Evolutionary conservation across 2,797 vertebrate genomes (phyloP), one percentile per base, ranked within the genome.

Genomic region (Syncerus caffer): DNA sequence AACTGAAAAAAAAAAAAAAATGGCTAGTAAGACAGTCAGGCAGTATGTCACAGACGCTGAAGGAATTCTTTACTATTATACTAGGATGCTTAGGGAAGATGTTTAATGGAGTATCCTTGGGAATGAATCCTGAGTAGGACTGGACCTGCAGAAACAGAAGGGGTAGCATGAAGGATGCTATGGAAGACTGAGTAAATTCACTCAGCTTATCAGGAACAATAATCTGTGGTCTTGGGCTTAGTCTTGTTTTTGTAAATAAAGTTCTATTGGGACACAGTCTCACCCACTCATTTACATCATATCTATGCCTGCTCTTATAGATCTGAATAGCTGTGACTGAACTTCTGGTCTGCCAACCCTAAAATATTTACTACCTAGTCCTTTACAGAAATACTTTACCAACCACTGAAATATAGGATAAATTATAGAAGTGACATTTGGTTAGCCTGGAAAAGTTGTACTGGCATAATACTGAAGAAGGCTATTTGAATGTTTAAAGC

Each of bases 21-120:
- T 55, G 60, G 3, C 6, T 64, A 74, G 27, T 11, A 47, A 67
- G 23, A 92, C 55, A 74, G 2, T 57, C 29, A 86, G 50, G 3
- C 2, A 89, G 1, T 6, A 0, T 47, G 4, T 1, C 50, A 2
- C 1, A 80, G 7, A 6, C 25, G 21, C 25, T 19, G 3, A 85
- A 85, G 12, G 1, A 2, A 64, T 34, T 38, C 6, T 88, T 80
- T 60, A 23, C 21, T 3, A 25, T 74, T 42, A 42, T 7, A 13
- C 34, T 67, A 55, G 38, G 29, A n/a, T 27, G 17, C 2, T 31
- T 10, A 55, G 42, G 23, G 9, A 82, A 83, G 50, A 80, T 25
- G 47, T 12, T 23, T 17, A 42, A 96, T 38, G 57, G 2, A 31
- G 7, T 53, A 55, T 27, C 11, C 60, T 34, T 91, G 34, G 2